phyloP scores from a whole-genome alignment of 2,888 invertebrate genomes.

The Limnephilus marmoratus region DNA sequence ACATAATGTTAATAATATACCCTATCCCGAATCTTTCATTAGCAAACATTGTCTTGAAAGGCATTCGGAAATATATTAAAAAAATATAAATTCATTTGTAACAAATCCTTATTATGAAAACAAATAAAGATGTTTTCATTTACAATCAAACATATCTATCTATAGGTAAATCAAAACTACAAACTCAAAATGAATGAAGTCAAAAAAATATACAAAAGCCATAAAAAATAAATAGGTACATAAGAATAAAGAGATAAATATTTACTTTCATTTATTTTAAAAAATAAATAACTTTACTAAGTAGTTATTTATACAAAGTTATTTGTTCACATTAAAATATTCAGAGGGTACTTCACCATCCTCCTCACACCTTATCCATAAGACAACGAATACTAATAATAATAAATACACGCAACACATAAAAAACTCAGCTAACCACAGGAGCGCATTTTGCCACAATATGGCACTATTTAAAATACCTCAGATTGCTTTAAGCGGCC shows the following conservation, averaged over 20 bases:
- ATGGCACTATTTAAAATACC: no score
- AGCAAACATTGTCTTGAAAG: neutral
- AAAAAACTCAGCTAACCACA: no score
- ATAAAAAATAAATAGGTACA: conserved; percentile 5
- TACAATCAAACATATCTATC: neutral
- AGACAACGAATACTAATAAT: no score
- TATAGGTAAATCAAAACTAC: neutral
- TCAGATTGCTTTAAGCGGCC: no score
- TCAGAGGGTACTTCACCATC: no score
- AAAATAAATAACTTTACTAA: no score
- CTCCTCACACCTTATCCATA: no score
- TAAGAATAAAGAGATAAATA: neutral
- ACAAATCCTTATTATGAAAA: neutral
- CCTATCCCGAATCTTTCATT: neutral
- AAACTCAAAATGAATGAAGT: neutral
- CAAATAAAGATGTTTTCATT: neutral
- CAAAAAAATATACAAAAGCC: neutral
- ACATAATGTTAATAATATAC: neutral
- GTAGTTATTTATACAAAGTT: no score
- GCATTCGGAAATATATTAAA: neutral
- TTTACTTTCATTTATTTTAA: neutral
- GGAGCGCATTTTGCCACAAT: no score
- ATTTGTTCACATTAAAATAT: no score
- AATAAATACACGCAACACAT: no score
- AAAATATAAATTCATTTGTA: neutral